Evolutionary conservation across 2,888 invertebrate genomes (phyloP), one percentile per base, ranked within the genome.

Genomic region (Orthosia cruda): DNA sequence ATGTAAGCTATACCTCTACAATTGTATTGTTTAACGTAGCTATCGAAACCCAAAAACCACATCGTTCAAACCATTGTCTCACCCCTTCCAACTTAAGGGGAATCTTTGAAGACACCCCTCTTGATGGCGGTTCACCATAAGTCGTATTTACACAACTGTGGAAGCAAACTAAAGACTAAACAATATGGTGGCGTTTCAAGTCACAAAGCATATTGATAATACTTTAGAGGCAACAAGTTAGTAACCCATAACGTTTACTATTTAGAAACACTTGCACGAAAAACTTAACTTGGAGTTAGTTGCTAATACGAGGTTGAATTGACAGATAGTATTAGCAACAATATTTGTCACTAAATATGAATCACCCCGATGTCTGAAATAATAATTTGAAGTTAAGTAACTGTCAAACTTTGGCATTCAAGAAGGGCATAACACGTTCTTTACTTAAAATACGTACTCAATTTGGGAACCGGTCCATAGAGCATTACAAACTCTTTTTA

Each of bases 61-160:
- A 49, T 18, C n/a, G 52, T 57, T 40, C 32, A 32, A 74, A 15
- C 32, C 52, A 65, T 71, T 82, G 82, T 77, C 49, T 61, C 59
- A 73, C 64, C 83, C 80, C 73, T 65, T 63, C 32, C 55, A 69
- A 74, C 69, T 66, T 69, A 66, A 63, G 16, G 58, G 61, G 57
- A 63, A 55, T 55, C 57, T 67, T 18, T 18, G n/a, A 61, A 78
- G 79, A 79, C 79, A 47, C 45, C 71, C 74, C 74, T 58, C 59
- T 64, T 45, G 57, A 59, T 57, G 15, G 52, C 12, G 74, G 80
- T 68, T 64, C 11, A 64, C 74, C 63, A 50, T 15, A 67, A 79
- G 64, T 15, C 62, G 18, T 54, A 49, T 83, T 79, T 58, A 73
- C 23, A 52, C 67, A 70, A 80, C 75, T 68, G 61, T 62, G 40